Evolutionary conservation across 92 coral and sea anemone genomes (phyloP).

Genomic region (Diadumene lineata): DNA sequence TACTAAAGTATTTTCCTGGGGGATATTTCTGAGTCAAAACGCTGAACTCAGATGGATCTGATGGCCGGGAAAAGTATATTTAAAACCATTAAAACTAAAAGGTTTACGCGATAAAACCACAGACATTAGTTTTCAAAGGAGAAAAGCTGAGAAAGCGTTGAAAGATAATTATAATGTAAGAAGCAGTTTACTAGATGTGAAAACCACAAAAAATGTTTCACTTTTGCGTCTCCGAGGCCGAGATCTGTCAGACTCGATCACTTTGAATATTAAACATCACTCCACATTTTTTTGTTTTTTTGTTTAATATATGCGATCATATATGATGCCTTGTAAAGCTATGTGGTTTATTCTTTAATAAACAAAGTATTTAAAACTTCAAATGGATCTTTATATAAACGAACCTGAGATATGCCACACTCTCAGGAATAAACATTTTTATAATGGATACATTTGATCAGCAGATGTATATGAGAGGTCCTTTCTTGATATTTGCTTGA

Average conservation of each 20-base stretch:
- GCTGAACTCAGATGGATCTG: too few species aligned
- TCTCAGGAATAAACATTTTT: conserved; percentile 6
- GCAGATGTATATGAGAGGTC: not conserved
- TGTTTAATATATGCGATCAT: too few species aligned
- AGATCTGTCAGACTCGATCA: too few species aligned
- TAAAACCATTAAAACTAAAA: too few species aligned
- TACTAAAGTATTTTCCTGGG: not conserved
- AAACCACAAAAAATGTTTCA: not conserved
- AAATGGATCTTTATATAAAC: not conserved
- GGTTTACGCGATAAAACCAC: not conserved
- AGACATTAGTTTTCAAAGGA: not conserved
- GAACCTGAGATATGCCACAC: not conserved
- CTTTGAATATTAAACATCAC: too few species aligned
- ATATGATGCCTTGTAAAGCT: too few species aligned
- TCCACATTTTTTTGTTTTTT: too few species aligned
- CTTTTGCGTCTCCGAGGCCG: too few species aligned
- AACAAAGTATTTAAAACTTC: not conserved
- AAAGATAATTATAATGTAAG: not conserved
- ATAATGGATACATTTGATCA: not conserved
- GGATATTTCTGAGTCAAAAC: too few species aligned
- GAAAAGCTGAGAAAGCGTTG: not conserved
- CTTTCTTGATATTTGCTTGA: not conserved
- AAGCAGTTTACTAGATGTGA: not conserved
- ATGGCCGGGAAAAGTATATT: too few species aligned
- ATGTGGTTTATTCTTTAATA: not conserved